Base-by-base conservation (phyloP, 2,888 invertebrate species). In the Vannuccia rotundouncinata region DNA sequence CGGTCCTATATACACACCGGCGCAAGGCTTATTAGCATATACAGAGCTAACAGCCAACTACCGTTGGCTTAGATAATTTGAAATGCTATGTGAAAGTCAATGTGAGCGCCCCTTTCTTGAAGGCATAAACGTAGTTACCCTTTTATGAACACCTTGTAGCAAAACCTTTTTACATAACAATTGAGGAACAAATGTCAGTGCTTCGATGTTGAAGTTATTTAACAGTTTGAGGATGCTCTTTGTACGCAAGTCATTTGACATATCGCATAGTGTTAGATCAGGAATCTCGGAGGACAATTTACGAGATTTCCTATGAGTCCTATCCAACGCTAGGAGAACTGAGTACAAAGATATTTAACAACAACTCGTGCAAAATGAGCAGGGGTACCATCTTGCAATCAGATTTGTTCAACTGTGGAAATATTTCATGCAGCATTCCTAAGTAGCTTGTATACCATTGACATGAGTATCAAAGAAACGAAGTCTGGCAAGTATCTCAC, bases 361-460 rank as follows among this genome's bases (percentile, higher is more conserved):
- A 66, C 66, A 66, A 66, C 66, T 66, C 10, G 22, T 66, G 66
- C 66, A 66, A 66, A 66, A 66, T 66, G 66, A 66, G 10, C 22
- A 66, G 66, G n/a, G 66, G 22, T 27, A 66, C 66, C 25, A 66
- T 66, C 66, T 66, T 66, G 66, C 66, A 66, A 22, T 5, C 66
- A 5, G 66, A 66, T 66, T 66, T 66, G 25, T 66, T 66, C 22
- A 66, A 17, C 66, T 66, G 66, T 66, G 10, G 25, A 66, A 66
- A 17, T 22, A 66, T 66, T 66, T 66, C 66, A 66, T 5, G 66
- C 25, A 66, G 66, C 66, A 66, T 66, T 66, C 2, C 66, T 66
- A n/a, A n/a, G 66, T 66, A 66, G 66, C 25, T 66, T 66, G 66
- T 66, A n/a, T n/a, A 66, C 66, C 66, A 66, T 66, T 66, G 66